Conservation (phyloP, 1,140 invertebrate species). For the Triops longicaudatus region DNA sequence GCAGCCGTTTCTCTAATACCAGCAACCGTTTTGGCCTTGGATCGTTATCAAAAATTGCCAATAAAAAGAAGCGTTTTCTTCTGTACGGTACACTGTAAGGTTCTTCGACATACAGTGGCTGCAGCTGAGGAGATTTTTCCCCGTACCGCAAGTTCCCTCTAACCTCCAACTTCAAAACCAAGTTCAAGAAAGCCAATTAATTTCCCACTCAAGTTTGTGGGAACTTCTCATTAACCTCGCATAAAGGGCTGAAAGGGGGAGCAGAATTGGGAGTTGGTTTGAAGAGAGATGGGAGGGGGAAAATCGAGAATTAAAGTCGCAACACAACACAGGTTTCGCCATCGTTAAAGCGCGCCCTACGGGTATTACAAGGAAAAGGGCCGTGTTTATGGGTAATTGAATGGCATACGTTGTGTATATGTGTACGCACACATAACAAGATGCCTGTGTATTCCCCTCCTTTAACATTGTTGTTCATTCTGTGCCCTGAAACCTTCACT, state of each 20-base stretch:
- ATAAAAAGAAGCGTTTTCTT: background rate
- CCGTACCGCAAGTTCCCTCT: no score
- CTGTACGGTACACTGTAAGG: no score
- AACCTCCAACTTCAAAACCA: background rate
- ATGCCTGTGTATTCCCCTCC: background rate
- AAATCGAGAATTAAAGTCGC: background rate
- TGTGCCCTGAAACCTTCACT: background rate
- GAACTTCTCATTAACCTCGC: background rate
- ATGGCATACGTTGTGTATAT: background rate
- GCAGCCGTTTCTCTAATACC: constrained; percentile 4
- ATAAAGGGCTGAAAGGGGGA: background rate
- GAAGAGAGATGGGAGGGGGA: background rate
- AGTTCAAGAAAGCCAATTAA: constrained; percentile 15
- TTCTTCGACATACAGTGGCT: no score
- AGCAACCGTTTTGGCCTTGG: constrained; percentile 1
- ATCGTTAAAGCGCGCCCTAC: background rate
- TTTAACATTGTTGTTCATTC: background rate
- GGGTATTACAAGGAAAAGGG: constrained; percentile 1
- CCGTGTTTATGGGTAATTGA: constrained; percentile 9
- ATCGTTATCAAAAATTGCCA: constrained; percentile 2
- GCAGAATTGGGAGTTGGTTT: background rate
- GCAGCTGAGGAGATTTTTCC: no score
- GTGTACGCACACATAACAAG: background rate
- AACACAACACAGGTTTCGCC: background rate
- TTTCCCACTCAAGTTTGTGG: background rate